Conservation (phyloP, 2,888 invertebrate genomes). For the Polyommatus icarus region DNA sequence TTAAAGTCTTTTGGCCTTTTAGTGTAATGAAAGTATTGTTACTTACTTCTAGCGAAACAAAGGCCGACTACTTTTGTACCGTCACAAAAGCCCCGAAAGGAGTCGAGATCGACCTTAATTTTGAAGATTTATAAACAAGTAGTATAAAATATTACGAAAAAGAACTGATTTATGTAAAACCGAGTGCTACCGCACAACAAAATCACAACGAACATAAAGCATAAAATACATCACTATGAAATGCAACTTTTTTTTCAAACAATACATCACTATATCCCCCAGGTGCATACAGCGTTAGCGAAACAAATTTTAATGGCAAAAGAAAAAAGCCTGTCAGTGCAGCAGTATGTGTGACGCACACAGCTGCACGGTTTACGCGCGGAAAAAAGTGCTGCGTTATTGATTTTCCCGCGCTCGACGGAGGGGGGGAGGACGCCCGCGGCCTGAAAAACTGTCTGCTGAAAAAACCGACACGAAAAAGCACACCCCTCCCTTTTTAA, state of each 20-base stretch:
- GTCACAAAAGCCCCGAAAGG: slow-evolving; percentile 14
- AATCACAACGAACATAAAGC: neutral
- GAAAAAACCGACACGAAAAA: slow-evolving; percentile 81
- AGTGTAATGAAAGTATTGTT: slow-evolving; percentile 45
- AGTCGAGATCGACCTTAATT: neutral
- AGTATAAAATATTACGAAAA: neutral
- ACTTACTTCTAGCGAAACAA: slow-evolving; percentile 40
- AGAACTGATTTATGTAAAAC: neutral
- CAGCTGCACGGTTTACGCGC: slow-evolving; percentile 81
- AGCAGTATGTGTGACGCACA: slow-evolving; percentile 65
- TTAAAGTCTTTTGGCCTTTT: slow-evolving; percentile 43
- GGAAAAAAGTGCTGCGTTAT: slow-evolving; percentile 82
- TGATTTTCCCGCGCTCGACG: slow-evolving; percentile 78
- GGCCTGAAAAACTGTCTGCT: slow-evolving; percentile 80
- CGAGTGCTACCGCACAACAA: neutral
- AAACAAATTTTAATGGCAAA: slow-evolving; percentile 66
- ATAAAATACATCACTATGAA: slow-evolving; percentile 20
- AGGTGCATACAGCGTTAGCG: slow-evolving; percentile 52
- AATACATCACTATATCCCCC: slow-evolving; percentile 24
- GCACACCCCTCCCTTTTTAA: slow-evolving; percentile 80
- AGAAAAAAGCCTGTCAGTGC: slow-evolving; percentile 70
- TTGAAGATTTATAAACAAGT: slow-evolving; percentile 15
- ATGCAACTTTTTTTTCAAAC: slow-evolving; percentile 1
- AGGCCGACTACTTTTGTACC: slow-evolving; percentile 34
- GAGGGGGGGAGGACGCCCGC: slow-evolving; percentile 63